Evolutionary conservation across 2,888 invertebrate genomes (phyloP).

Genomic region (Scaptomyza flava): DNA sequence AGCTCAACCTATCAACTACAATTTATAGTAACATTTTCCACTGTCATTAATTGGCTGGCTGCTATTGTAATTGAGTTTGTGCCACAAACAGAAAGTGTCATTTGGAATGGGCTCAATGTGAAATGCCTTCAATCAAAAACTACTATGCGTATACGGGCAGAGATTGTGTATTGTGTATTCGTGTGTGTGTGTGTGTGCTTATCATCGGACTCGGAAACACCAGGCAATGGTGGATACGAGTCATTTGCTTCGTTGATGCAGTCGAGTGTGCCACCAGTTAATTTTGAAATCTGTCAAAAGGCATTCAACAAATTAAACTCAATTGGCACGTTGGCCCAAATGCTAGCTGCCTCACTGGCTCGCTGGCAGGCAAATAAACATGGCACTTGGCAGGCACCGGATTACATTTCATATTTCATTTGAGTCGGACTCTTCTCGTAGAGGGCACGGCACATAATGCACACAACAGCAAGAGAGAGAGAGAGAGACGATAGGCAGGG

Average conservation of each 20-base stretch:
- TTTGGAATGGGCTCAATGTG: conserved; percentile 18
- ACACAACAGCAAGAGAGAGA: conserved; percentile 6
- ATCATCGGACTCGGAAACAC: conserved; percentile 3
- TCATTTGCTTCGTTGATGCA: conserved; percentile 53
- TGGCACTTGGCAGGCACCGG: conserved; percentile 69
- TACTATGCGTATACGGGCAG: conserved; percentile 2
- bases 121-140: conserved; percentile 46
- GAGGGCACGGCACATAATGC: neutral
- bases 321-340: conserved; percentile 68
- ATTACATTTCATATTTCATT: conserved; percentile 80
- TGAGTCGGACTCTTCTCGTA: conserved; percentile 18
- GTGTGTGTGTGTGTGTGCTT: conserved; percentile 7
- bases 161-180: neutral
- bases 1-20: neutral
- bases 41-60: neutral
- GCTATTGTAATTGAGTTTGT: neutral
- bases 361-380: conserved; percentile 72
- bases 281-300: conserved; percentile 79
- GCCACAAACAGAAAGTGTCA: conserved; percentile 47
- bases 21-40: neutral
- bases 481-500: conserved; percentile 19
- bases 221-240: conserved; percentile 14
- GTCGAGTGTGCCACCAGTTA: conserved; percentile 74
- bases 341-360: conserved; percentile 8
- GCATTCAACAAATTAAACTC: conserved; percentile 79